Evolutionary conservation across 2,113 vertebrate genomes (phyloP), one percentile per base, ranked within the genome.

Genomic region (Litocranius walleri): DNA sequence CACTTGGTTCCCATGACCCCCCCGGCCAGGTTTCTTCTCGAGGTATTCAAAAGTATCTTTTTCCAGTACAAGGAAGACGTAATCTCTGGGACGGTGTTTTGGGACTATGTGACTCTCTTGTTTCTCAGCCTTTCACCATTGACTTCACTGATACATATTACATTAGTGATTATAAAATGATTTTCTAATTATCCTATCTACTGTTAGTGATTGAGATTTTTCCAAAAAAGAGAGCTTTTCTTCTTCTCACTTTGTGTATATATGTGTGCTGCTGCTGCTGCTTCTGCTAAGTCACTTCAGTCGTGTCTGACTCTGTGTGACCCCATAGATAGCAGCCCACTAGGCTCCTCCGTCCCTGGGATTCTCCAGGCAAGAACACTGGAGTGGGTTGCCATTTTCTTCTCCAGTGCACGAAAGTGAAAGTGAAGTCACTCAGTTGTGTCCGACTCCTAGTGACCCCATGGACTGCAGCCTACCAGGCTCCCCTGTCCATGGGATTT

Each of bases 261-360:
- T 43, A 8, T 29, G 14, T 77, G 78, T 71, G 64, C n/a, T 67
- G 33, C 62, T 67, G 59, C 59, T 61, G 59, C 59, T 30, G 33
- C 64, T n/a, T n/a, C n/a, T 67, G 64, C 64, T 71, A 36, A 71
- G 64, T 71, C 1, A 0, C 64, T 71, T 36, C 17, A 67, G 33
- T 67, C 8, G 1, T 36, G 33, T 67, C 64, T 9, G 1, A 67
- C 64, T 67, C 64, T 67, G 17, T n/a, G 64, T 0, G 1, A 71
- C n/a, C 17, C n/a, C 17, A 71, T 21, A 17, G 64, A 71, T 2
- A 0, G 9, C 17, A 67, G 9, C 64, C n/a, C n/a, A 21, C 33
- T 17, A 71, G 64, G n/a, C n/a, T 71, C n/a, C 64, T 17, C 64
- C 2, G 4, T 36, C 9, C 64, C 17, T 71, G 64, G 33, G 64